Evolutionary conservation across 2,113 vertebrate species (phyloP).

Genomic region (Crocuta crocuta): DNA sequence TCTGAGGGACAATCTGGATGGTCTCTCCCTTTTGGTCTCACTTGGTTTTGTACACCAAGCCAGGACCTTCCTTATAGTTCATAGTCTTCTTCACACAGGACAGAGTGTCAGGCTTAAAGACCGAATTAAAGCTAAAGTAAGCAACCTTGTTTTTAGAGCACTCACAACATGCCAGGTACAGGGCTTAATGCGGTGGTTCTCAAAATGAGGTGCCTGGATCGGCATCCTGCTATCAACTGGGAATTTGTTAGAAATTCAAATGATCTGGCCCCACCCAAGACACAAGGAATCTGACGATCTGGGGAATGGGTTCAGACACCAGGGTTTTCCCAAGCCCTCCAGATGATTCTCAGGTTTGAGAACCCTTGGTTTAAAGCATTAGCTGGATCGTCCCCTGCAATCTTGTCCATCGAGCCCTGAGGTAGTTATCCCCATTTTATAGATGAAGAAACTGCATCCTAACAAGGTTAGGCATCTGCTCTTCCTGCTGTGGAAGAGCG

Average conservation of each 20-base stretch:
- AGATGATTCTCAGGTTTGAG: neutral
- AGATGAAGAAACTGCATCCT: neutral
- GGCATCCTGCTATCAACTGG: neutral
- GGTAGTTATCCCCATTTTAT: neutral
- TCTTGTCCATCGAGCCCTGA: neutral
- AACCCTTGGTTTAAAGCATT: neutral
- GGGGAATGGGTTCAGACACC: neutral
- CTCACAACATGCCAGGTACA: no score
- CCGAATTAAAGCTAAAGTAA: neutral
- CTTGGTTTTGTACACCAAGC: neutral
- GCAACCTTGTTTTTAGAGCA: neutral
- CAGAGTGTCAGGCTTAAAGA: neutral
- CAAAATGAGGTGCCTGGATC: neutral
- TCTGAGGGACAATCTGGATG: neutral
- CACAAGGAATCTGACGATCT: neutral
- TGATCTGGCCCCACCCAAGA: neutral
- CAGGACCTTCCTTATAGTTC: accelerated
- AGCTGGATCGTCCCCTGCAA: neutral
- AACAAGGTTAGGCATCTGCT: neutral
- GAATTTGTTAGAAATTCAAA: neutral
- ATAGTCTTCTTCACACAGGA: neutral
- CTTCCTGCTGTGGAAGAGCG: neutral
- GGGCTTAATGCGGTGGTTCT: neutral
- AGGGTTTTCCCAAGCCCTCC: neutral
- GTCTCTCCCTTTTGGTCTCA: neutral